Conservation (phyloP, 2,888 invertebrate genomes). For the Glaucopsyche alexis region DNA sequence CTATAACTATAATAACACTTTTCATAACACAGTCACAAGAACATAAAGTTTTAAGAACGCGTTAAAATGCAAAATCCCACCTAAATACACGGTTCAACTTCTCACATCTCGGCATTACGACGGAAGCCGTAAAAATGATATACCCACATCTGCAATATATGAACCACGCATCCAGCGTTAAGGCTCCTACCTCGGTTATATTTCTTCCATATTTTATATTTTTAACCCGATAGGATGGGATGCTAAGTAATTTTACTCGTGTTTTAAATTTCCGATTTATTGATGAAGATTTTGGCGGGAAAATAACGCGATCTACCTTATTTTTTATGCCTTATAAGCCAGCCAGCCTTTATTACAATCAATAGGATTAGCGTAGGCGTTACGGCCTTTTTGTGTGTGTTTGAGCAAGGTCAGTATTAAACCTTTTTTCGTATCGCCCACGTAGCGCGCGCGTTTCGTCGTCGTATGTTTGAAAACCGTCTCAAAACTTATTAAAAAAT, state of each 20-base stretch:
- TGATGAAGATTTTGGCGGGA: not conserved
- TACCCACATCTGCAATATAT: constrained; percentile 30
- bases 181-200: not conserved
- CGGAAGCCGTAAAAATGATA: constrained; percentile 41
- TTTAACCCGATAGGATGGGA: not conserved
- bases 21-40: not conserved
- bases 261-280: not conserved
- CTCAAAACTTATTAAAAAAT: not conserved
- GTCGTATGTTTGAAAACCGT: not conserved
- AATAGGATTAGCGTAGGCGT: not conserved
- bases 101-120: constrained; percentile 35
- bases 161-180: not conserved
- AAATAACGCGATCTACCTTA: not conserved
- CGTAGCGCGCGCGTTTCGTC: not conserved
- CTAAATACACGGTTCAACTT: constrained; percentile 28
- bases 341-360: not conserved
- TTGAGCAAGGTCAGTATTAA: not conserved
- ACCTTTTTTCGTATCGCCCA: not conserved
- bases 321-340: not conserved
- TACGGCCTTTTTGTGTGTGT: not conserved
- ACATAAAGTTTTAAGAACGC: constrained; percentile 6
- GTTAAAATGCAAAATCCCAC: constrained; percentile 27
- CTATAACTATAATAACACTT: constrained; percentile 5
- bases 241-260: not conserved
- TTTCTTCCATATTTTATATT: constrained; percentile 9